A percentile compares a stretch with the other conserved stretches of the same genome.
phyloP scores from a whole-genome alignment of 2,888 invertebrate species.

The Drosophila aldrichi region DNA sequence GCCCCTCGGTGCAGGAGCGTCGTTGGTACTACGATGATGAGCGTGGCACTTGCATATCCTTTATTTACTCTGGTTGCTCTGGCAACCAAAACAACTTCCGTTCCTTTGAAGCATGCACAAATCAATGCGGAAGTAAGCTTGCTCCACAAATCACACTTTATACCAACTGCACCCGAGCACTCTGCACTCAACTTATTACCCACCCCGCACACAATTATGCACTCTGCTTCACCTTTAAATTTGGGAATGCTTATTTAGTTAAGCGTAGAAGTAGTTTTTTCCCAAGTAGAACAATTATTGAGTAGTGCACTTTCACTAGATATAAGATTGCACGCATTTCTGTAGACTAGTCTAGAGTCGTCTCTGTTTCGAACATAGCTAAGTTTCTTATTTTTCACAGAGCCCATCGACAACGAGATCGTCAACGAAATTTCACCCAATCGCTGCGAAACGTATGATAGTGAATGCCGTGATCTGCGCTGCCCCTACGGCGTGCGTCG shows the following conservation, averaged over 20 bases:
- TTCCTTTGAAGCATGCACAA: constrained; percentile 89
- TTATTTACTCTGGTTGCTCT: constrained; percentile 94
- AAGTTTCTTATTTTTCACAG: constrained; percentile 31
- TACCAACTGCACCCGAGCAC: constrained; percentile 33
- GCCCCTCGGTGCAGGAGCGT: constrained; percentile 84
- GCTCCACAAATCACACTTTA: constrained; percentile 24
- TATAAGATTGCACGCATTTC: constrained; percentile 64
- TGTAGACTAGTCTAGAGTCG: constrained; percentile 3
- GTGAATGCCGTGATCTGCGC: constrained; percentile 88
- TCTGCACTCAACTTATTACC: constrained; percentile 27
- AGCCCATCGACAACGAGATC: constrained; percentile 46
- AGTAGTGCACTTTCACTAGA: constrained; percentile 65
- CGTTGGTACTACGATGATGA: constrained; percentile 91
- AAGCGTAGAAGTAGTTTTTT: constrained; percentile 44
- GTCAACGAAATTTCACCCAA: constrained; percentile 81
- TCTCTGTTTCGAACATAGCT: background rate
- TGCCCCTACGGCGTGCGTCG: constrained; percentile 91
- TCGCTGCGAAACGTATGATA: constrained; percentile 87
- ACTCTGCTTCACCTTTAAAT: constrained; percentile 44
- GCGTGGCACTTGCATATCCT: constrained; percentile 90
- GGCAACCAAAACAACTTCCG: constrained; percentile 95
- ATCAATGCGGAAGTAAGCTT: constrained; percentile 87
- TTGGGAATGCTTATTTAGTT: constrained; percentile 49
- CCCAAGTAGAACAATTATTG: constrained; percentile 35
- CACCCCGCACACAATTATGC: constrained; percentile 39